A percentile compares a stretch with the other conserved stretches of the same genome.
These are phyloP conservation scores for Halictus quadricinctus DNA, from an alignment of 2,888 invertebrate genomes.

Conservation along the genomic window DNA sequence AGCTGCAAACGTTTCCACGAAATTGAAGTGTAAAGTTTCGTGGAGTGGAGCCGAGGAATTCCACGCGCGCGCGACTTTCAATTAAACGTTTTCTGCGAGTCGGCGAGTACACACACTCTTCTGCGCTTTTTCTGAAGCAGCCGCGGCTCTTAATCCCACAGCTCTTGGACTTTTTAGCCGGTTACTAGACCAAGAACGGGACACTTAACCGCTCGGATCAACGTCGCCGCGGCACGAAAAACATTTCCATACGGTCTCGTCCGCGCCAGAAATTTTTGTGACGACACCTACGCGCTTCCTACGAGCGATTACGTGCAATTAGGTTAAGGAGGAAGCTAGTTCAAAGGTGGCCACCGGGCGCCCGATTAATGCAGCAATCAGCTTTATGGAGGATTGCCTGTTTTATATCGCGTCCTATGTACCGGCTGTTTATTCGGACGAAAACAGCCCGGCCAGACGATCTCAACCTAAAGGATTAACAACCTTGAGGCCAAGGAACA, in stretches of 20 bases:
- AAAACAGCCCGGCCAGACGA: conserved; percentile 52
- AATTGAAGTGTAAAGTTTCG: background rate
- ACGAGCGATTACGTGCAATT: conserved; percentile 5
- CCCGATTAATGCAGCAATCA: conserved; percentile 5
- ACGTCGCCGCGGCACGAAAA: conserved; percentile 33
- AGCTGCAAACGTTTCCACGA: background rate
- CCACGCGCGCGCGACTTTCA: conserved; percentile 20
- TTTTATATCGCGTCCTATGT: conserved; percentile 44
- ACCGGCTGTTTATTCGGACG: conserved; percentile 61
- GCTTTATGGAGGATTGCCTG: background rate
- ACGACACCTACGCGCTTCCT: conserved; percentile 1
- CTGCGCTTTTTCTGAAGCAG: background rate
- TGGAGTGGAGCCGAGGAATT: background rate
- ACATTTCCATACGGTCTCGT: conserved; percentile 15
- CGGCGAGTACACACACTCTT: conserved; percentile 29
- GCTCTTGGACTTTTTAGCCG: conserved; percentile 28
- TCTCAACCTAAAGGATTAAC: conserved; percentile 56
- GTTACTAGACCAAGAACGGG: conserved; percentile 27
- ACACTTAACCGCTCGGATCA: conserved; percentile 36
- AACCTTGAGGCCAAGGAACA: conserved; percentile 39
- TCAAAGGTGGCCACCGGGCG: background rate
- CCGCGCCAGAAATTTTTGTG: conserved; percentile 1
- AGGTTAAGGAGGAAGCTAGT: conserved; percentile 2
- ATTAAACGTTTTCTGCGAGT: conserved; percentile 42
- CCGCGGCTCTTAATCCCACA: conserved; percentile 42